phyloP scores from a whole-genome alignment of 2,113 vertebrate species.

The Perognathus longimembris region DNA sequence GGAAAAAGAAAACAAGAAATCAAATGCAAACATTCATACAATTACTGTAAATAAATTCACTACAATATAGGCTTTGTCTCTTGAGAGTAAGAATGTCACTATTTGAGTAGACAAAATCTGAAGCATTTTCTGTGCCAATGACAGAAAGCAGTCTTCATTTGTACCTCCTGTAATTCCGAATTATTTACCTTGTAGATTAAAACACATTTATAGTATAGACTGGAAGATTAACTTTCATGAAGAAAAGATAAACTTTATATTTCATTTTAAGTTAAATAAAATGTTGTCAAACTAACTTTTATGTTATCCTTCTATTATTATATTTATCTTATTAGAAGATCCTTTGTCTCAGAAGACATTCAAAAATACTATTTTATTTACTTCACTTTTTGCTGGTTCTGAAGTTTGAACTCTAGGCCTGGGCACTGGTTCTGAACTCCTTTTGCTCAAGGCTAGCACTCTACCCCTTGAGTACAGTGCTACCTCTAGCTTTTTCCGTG shows the following conservation, averaged over 20 bases:
- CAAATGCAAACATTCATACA: not conserved
- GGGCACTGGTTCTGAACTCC: too few relatives aligned
- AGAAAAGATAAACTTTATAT: not conserved
- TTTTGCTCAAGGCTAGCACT: too few relatives aligned
- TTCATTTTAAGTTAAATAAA: slow-evolving; percentile 43
- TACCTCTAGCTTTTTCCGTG: too few relatives aligned
- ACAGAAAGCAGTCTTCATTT: not conserved
- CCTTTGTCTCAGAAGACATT: not conserved
- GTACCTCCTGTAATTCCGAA: not conserved
- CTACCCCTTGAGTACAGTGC: too few relatives aligned
- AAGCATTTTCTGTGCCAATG: not conserved
- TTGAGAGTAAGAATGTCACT: not conserved
- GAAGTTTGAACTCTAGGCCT: too few relatives aligned
- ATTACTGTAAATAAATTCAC: not conserved
- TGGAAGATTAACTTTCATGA: slow-evolving; percentile 1
- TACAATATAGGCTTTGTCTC: not conserved
- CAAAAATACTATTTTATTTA: not conserved
- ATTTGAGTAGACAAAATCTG: not conserved
- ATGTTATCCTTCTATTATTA: not conserved
- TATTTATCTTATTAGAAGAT: slow-evolving; percentile 23
- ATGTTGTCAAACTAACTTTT: not conserved
- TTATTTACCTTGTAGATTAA: not conserved
- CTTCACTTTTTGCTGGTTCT: too few relatives aligned
- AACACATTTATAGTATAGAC: not conserved
- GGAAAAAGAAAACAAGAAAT: not conserved